Evolutionary conservation across 30 jellyfish, hydroid and myxozoan species (phyloP), one percentile per base, ranked within the genome.

Genomic region (Nemopilema nomurai): DNA sequence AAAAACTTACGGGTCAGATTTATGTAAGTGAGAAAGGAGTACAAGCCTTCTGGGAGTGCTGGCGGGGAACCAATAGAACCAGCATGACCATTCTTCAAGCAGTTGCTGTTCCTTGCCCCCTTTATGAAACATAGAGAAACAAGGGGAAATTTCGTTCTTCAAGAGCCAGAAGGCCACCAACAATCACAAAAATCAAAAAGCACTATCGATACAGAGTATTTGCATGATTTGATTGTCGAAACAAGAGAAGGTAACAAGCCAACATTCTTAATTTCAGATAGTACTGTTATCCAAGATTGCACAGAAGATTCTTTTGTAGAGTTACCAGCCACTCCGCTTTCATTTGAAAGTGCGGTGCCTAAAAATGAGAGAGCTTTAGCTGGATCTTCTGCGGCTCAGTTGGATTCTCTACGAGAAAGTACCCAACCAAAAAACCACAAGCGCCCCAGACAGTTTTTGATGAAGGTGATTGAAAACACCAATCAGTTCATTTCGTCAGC

Each of bases 61-160:
- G 82, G 57, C 28, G 82, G 82, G 21, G 49, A 23, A 7, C 82
- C 82, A 6, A 72, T 72, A 26, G 82, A 72, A 21, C 82, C 82
- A 18, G 17, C 65, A 72, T 72, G 82, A 51, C 66, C 68, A 9
- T 72, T 23, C 49, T 72, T 30, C 70, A 72, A 72, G 82, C 57
- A 72, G 17, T 26, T 72, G 20, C 68, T 24, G 19, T 72, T 72
- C 49, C 82, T 72, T 30, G 82, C 19, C 69, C 82, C 82, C 18
- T 72, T 72, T 49, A 72, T 30, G 82, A 72, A 72, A 49, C 82
- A 49, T 21, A 72, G 82, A 72, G 28, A 64, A 26, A 64, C 74
- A 64, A 26, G 32, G 32, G 17, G 32, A 64, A 26, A 64, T 23
- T 64, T 64, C 17, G 57, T 41, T 41, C 57, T 41, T 41, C 57